A percentile compares a stretch with the other conserved stretches of the same genome.
Evolutionary conservation across 2,113 vertebrate species (phyloP).

Genomic region (Cathartes aura): DNA sequence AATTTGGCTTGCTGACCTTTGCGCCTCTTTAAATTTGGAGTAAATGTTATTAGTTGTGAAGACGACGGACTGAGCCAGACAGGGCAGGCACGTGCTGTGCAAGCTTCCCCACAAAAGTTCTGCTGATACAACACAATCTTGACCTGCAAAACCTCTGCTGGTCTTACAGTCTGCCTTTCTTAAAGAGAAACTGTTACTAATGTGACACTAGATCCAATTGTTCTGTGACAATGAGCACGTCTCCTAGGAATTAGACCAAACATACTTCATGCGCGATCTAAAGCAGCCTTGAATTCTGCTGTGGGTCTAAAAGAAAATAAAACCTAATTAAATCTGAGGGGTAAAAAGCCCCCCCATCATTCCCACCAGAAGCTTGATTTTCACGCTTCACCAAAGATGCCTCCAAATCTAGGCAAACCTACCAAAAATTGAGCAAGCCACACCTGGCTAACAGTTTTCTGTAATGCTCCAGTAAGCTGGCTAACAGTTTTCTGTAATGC

Average conservation of each 20-base stretch:
- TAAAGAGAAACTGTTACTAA: conserved; percentile 33
- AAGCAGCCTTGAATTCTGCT: conserved; percentile 2
- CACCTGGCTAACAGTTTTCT: background rate
- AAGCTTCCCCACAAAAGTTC: conserved; percentile 58
- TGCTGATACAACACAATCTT: conserved; percentile 68
- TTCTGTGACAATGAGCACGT: background rate
- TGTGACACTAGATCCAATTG: background rate
- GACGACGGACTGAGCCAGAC: conserved; percentile 35
- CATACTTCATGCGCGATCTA: background rate
- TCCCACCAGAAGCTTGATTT: background rate
- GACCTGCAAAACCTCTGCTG: conserved; percentile 46
- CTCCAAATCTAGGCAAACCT: background rate
- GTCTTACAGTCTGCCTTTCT: conserved; percentile 28
- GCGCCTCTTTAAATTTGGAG: conserved; percentile 20
- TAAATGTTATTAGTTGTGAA: conserved; percentile 50
- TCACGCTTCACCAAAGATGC: background rate
- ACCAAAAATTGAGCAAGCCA: background rate
- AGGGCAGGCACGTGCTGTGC: conserved; percentile 54
- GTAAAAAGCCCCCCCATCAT: background rate
- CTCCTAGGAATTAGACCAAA: background rate
- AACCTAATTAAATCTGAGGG: background rate
- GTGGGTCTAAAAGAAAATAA: background rate
- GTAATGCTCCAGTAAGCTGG: background rate
- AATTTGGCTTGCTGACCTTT: conserved; percentile 40
- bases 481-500: too few relatives aligned